Evolutionary conservation across 1,140 invertebrate species (phyloP), one percentile per base, ranked within the genome.

Genomic region (Lamellibrachia luymesi): DNA sequence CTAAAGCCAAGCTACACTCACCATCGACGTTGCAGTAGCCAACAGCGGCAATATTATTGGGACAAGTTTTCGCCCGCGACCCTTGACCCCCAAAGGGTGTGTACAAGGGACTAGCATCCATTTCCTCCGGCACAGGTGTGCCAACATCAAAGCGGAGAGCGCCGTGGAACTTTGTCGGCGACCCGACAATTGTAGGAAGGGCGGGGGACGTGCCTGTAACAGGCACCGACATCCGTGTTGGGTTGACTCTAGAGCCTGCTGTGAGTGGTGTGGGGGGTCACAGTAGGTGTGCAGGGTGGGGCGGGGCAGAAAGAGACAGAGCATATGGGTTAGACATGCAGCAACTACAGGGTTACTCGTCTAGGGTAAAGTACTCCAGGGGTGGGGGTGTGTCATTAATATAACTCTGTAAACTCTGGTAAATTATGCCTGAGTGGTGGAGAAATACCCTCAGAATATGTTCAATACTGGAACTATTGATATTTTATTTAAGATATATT

Each of bases 281-380:
- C 91, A 91, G 91, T 49, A 91, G 91, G 91, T 50, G 91, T 91
- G 91, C 49, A 91, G 91, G 38, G 91, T n/a, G 8, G 91, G 91
- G 38, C 25, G 91, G 27, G 51, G 91, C 17, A 10, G 25, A 50
- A 51, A 50, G 27, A 51, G 51, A 91, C 91, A 50, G 91, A 91
- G 51, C 91, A 50, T n/a, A 50, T 92, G 98, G 98, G 93, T 98
- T 98, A 92, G 98, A 99, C 90, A 99, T 97, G 2, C 98, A 99
- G 98, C 98, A 93, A 99, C 98, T 96, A 98, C 98, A 27, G 95
- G 94, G 10, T 52, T 89, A 80, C 93, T 64, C n/a, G 13, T 17
- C 64, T 80, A 80, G 64, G 13, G 5, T 80, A 80, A 80, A 22
- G 64, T 22, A 80, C 64, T 80, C 64, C 64, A 0, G 25, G 64